Evolutionary conservation across 2,888 invertebrate species (phyloP), one percentile per base, ranked within the genome.

Genomic region (Spodoptera exigua): DNA sequence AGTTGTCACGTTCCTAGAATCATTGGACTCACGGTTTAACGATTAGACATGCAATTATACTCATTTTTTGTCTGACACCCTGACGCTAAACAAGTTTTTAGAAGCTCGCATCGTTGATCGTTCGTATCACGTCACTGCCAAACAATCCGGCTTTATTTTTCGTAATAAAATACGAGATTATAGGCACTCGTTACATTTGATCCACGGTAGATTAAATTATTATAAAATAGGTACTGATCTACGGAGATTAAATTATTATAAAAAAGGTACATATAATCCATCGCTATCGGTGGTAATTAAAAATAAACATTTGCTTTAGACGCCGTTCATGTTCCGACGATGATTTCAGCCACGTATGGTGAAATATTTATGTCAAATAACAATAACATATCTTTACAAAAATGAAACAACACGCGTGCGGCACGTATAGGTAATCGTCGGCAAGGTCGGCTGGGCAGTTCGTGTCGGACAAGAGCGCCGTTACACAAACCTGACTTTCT

Each of bases 41-140:
- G 64, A 80, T 83, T 81, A 70, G 74, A 54, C 70, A 76, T 79
- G 78, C 74, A 80, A 83, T 79, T 81, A 79, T 72, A 75, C 49
- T 57, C 21, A 51, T 55, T 77, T 83, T 82, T 82, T 81, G 66
- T 59, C 59, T 46, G 57, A 70, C 71, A 63, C 68, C 66, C 66
- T 56, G 72, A 65, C 66, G 63, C 41, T 60, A 76, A 81, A 80
- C 81, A 67, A 70, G 82, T 82, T 82, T 71, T 78, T 63, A 64
- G 62, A 70, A 68, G 61, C 63, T 52, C 57, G 59, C 68, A 58
- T 67, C 46, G 53, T 43, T 21, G 66, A 58, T 67, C 46, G 53
- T 43, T 21, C 10, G 46, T 51, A 64, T 48, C 51, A 70, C 74
- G 70, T 76, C 78, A 76, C 46, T 56, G 62, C 54, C 36, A 36